Evolutionary conservation across 2,888 invertebrate genomes (phyloP), one percentile per base, ranked within the genome.

Genomic region (Ypsolopha sequella): DNA sequence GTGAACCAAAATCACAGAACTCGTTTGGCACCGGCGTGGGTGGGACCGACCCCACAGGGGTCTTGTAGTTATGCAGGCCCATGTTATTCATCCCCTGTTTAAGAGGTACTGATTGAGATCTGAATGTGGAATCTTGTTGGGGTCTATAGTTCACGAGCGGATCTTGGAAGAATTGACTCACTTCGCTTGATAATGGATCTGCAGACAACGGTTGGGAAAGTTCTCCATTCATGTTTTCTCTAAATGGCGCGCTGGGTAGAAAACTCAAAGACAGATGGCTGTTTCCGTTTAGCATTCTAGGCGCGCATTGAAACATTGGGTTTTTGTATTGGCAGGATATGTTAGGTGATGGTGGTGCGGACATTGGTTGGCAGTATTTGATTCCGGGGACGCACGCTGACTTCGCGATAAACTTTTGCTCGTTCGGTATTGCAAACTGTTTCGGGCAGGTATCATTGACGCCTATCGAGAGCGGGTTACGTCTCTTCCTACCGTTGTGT

Each of bases 31-130:
- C 90, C 0, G 92, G 91, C 1, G 92, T 91, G 49, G 90, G 90
- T 0, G 90, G 90, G 41, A 91, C 88, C 7, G 91, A 91, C 51
- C 90, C 91, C 45, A 88, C 90, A 0, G 89, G 89, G 6, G 91
- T 88, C 55, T 80, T 84, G 59, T 79, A 82, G 58, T 85, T 86
- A 46, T 81, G 62, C 36, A 82, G 58, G 1, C 74, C 71, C 56
- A 79, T 66, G 55, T 75, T 76, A 48, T 80, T 80, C 13, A 87
- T 68, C 68, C 89, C 90, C 55, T 89, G 88, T 63, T 91, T 90
- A 14, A 93, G 73, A 0, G 95, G 95, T 48, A 94, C 95, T 10
- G 95, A 95, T 63, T 94, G 95, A 7, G 95, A 95, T 51, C 95
- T 87, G 60, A 80, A 88, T 56, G 80, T 72, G 54, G 54, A 72